phyloP scores from a whole-genome alignment of 2,113 vertebrate genomes.

The Mormoops blainvillei region DNA sequence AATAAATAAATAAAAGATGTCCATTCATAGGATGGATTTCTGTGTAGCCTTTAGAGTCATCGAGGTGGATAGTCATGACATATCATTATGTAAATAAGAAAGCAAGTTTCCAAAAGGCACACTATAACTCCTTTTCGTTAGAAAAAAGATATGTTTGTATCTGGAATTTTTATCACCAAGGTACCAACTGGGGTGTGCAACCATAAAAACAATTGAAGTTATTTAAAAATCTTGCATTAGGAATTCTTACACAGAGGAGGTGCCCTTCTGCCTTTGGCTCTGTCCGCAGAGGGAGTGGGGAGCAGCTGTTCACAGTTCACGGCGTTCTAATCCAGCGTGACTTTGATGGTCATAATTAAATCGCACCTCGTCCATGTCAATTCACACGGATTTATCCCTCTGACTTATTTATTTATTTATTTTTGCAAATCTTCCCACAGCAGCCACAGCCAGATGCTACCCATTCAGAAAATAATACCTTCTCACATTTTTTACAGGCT shows the following conservation, averaged over 20 bases:
- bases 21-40: not conserved
- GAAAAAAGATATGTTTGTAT: not conserved
- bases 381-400: not conserved
- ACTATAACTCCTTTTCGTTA: not conserved
- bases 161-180: not conserved
- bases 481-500: not conserved
- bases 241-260: not conserved
- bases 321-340: not conserved
- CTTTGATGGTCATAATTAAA: not conserved
- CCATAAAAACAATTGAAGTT: not conserved
- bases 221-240: not conserved
- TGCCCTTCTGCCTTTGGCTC: not conserved
- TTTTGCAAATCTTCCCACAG: not conserved
- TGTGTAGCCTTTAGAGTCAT: not conserved
- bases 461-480: not conserved
- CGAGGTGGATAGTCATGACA: not conserved
- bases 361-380: not conserved
- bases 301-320: not conserved
- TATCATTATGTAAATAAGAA: not conserved
- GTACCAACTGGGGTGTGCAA: not conserved
- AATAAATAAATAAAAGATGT: not conserved
- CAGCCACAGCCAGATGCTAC: not conserved
- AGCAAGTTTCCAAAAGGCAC: not conserved
- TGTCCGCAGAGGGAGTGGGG: not conserved
- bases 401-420: no score